Conservation (phyloP, 2,797 vertebrate genomes). For the Cetoscarus ocellatus region DNA sequence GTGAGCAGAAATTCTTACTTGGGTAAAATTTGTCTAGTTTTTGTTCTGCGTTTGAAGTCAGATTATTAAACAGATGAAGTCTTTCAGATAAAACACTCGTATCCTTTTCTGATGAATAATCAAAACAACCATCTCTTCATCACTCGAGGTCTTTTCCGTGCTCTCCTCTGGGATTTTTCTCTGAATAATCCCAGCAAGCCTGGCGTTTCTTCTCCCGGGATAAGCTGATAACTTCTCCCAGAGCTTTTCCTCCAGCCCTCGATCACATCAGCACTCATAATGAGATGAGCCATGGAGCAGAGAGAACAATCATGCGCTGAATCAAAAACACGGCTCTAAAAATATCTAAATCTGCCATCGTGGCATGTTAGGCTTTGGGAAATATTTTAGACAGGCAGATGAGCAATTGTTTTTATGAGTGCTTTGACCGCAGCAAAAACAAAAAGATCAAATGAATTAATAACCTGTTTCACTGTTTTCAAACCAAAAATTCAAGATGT, state of each 20-base stretch:
- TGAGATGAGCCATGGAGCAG: slow-evolving; percentile 55
- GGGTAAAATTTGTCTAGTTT: background rate
- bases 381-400: background rate
- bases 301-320: slow-evolving; percentile 55
- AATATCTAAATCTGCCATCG: slow-evolving; percentile 50
- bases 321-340: slow-evolving; percentile 43
- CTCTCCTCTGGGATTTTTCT: slow-evolving; percentile 18
- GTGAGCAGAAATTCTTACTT: background rate
- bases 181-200: slow-evolving; percentile 34
- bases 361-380: slow-evolving; percentile 1
- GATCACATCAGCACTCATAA: slow-evolving; percentile 53
- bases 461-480: background rate
- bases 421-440: slow-evolving; percentile 4
- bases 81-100: background rate
- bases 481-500: background rate
- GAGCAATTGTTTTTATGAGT: slow-evolving; percentile 5
- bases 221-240: slow-evolving; percentile 45
- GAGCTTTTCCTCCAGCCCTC: slow-evolving; percentile 43
- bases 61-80: background rate
- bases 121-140: slow-evolving; percentile 4
- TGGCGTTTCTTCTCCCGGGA: slow-evolving; percentile 29
- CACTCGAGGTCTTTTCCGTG: background rate
- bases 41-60: background rate
- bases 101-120: background rate
- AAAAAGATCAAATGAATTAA: background rate